Conservation (phyloP, 2,113 vertebrate species). For the Choloepus hoffmanni region DNA sequence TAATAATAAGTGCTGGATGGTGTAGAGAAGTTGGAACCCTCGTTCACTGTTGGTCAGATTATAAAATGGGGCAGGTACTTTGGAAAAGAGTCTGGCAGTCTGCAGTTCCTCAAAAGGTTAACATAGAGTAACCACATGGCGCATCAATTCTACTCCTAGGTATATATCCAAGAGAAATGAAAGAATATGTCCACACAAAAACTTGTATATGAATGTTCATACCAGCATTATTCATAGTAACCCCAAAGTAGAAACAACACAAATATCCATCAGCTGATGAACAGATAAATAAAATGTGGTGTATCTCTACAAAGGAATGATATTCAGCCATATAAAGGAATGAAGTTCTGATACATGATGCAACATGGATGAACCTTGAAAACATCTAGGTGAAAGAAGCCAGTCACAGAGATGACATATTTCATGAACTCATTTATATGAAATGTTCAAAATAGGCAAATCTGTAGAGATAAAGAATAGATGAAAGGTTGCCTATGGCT, state of each 20-base stretch:
- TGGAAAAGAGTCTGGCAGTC: not conserved
- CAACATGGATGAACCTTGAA: not conserved
- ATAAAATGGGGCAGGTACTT: not conserved
- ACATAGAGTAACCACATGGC: not conserved
- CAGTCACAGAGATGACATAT: not conserved
- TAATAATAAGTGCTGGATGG: not conserved
- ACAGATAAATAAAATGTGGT: conserved; percentile 5
- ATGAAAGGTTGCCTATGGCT: not conserved
- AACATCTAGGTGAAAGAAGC: conserved; percentile 41
- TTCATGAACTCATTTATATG: not conserved
- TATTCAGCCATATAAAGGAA: not conserved
- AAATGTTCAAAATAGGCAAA: not conserved
- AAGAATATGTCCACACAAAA: not conserved
- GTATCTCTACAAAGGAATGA: not conserved
- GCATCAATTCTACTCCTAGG: conserved; percentile 5
- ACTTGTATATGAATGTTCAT: not conserved
- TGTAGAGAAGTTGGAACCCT: not conserved
- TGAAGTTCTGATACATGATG: not conserved
- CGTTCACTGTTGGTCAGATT: not conserved
- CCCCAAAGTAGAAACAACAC: not conserved
- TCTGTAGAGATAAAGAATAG: conserved; percentile 7
- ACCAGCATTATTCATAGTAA: not conserved
- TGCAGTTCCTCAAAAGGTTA: conserved; percentile 28
- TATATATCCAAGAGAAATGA: not conserved
- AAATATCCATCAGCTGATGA: not conserved